phyloP scores from a whole-genome alignment of 2,888 invertebrate genomes.

The Mesorhabditis spiculigera region DNA sequence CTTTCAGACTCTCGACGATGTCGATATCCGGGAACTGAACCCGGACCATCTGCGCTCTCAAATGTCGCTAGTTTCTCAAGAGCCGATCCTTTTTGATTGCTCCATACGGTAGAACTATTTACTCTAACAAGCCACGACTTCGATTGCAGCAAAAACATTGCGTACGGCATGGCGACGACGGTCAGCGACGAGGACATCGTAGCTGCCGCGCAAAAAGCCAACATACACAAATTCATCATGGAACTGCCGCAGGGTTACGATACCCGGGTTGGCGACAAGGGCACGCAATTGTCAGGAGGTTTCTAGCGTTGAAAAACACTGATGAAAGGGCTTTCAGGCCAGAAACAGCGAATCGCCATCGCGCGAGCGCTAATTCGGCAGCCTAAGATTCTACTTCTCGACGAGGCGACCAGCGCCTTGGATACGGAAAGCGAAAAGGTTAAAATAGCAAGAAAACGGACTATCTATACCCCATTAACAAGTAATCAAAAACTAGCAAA shows the following conservation, averaged over 20 bases:
- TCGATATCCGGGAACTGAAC: slow-evolving; percentile 50
- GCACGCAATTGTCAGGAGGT: slow-evolving; percentile 58
- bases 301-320: slow-evolving; percentile 8
- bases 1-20: slow-evolving; percentile 52
- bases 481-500: not conserved
- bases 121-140: slow-evolving; percentile 1
- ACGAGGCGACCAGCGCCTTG: slow-evolving; percentile 48
- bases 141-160: slow-evolving; percentile 19
- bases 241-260: slow-evolving; percentile 59
- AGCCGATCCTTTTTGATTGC: slow-evolving; percentile 70
- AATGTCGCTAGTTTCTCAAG: slow-evolving; percentile 86
- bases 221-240: slow-evolving; percentile 61
- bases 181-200: slow-evolving; percentile 52
- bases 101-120: slow-evolving; percentile 37
- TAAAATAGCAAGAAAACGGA: not conserved
- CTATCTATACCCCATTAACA: not conserved
- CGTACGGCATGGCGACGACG: slow-evolving; percentile 41
- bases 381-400: slow-evolving; percentile 59
- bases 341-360: slow-evolving; percentile 61
- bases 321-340: slow-evolving; percentile 44
- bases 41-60: slow-evolving; percentile 72
- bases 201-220: slow-evolving; percentile 60
- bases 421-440: slow-evolving; percentile 51
- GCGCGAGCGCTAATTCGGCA: slow-evolving; percentile 60
- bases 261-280: slow-evolving; percentile 60